phyloP scores from a whole-genome alignment of 1,140 invertebrate species.

The Sitobion miscanthi region DNA sequence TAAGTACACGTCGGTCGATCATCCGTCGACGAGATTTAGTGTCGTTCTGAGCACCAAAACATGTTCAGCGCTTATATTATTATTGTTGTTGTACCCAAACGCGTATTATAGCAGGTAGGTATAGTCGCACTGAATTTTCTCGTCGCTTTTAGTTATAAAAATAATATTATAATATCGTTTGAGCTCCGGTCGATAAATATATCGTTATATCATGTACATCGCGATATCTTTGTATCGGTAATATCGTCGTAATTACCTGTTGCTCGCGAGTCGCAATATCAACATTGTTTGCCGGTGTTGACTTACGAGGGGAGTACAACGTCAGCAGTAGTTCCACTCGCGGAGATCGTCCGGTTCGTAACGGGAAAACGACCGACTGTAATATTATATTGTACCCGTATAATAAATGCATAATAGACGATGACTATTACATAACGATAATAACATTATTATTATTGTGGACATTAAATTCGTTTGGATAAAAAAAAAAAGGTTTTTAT shows the following conservation, averaged over 20 bases:
- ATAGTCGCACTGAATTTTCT: neutral
- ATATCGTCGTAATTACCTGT: neutral
- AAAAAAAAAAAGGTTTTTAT: neutral
- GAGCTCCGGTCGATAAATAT: neutral
- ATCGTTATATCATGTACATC: neutral
- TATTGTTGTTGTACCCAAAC: too few relatives aligned
- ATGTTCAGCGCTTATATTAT: neutral
- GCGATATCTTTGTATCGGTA: neutral
- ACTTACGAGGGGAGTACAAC: too few relatives aligned
- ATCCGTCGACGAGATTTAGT: conserved; percentile 13
- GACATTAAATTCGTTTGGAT: neutral
- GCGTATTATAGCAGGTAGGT: neutral
- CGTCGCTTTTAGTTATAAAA: neutral
- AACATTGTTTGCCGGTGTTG: neutral
- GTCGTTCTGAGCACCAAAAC: neutral
- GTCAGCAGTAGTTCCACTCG: neutral
- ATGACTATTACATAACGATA: neutral
- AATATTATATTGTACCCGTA: neutral
- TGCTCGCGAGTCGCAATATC: neutral
- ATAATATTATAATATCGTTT: neutral
- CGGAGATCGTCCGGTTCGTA: neutral
- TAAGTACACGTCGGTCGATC: neutral
- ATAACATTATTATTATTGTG: neutral
- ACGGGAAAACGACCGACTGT: neutral
- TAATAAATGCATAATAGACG: neutral